These are phyloP conservation scores for Drosophila nebulosa DNA, from an alignment of 1,140 invertebrate species.

Conservation along the genomic window DNA sequence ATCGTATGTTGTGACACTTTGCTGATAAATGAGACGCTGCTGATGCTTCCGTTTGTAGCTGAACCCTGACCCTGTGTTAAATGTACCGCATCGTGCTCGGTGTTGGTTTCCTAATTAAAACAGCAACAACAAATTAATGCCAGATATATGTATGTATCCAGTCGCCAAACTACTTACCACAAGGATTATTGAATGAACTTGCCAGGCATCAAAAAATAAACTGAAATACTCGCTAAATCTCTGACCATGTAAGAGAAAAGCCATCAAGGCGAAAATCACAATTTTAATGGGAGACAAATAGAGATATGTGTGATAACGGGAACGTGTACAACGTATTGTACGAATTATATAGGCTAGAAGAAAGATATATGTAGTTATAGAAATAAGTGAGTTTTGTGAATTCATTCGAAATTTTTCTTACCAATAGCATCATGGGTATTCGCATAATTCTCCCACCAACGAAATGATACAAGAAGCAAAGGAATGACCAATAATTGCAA, in stretches of 20 bases:
- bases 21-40: slow-evolving; percentile 36
- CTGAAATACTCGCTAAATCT: slow-evolving; percentile 83
- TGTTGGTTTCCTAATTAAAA: slow-evolving; percentile 17
- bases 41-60: slow-evolving; percentile 5
- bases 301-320: slow-evolving; percentile 87
- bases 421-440: slow-evolving; percentile 74
- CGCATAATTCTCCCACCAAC: slow-evolving; percentile 93
- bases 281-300: slow-evolving; percentile 87
- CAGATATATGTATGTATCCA: background rate
- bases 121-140: background rate
- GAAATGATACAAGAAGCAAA: slow-evolving; percentile 87
- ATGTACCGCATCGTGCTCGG: slow-evolving; percentile 17
- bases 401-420: slow-evolving; percentile 64
- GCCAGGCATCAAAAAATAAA: slow-evolving; percentile 81
- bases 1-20: slow-evolving; percentile 30
- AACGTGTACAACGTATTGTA: slow-evolving; percentile 80
- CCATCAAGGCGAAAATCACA: slow-evolving; percentile 83
- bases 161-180: slow-evolving; percentile 79
- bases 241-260: slow-evolving; percentile 83
- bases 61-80: slow-evolving; percentile 6
- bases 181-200: slow-evolving; percentile 83
- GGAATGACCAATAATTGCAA: slow-evolving; percentile 86
- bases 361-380: background rate
- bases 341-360: slow-evolving; percentile 61
- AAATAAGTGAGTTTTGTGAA: background rate